phyloP scores from a whole-genome alignment of 2,888 invertebrate genomes.

The Hydrotaea cyrtoneurina region DNA sequence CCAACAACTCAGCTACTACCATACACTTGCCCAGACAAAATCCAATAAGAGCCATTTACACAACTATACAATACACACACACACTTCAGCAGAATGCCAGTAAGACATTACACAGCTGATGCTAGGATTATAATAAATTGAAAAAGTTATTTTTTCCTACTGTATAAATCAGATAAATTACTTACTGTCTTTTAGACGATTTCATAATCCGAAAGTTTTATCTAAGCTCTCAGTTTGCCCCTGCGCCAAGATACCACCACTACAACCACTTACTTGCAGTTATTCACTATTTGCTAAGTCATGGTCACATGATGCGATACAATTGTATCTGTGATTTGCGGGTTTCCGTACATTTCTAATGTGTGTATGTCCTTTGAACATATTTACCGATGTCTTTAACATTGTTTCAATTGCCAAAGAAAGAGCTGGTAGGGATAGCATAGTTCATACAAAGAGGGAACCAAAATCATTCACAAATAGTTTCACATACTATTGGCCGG shows the following conservation, averaged over 20 bases:
- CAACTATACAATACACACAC: neutral
- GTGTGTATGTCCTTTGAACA: neutral
- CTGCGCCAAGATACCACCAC: neutral
- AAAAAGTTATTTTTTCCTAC: slow-evolving; percentile 52
- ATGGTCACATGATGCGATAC: slow-evolving; percentile 27
- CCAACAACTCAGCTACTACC: neutral
- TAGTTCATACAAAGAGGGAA: too few species aligned
- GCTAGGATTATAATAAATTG: slow-evolving; percentile 60
- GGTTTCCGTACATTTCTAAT: neutral
- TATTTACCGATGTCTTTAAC: too few species aligned
- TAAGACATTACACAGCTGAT: slow-evolving; percentile 50
- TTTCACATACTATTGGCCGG: too few species aligned
- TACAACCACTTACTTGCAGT: neutral
- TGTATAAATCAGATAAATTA: slow-evolving; percentile 56
- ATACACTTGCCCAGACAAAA: neutral
- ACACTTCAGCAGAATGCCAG: slow-evolving; percentile 32
- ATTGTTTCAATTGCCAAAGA: too few species aligned
- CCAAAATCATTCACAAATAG: too few species aligned
- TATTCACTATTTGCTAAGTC: slow-evolving; percentile 12
- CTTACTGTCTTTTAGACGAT: slow-evolving; percentile 55
- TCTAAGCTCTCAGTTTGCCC: slow-evolving; percentile 22
- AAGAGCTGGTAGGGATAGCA: too few species aligned
- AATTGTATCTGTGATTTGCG: neutral
- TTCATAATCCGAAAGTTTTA: slow-evolving; percentile 54
- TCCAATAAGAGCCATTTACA: slow-evolving; percentile 5